Percentiles rank a stretch among this genome's conserved stretches.
These are phyloP conservation scores for Phymastichus coffea DNA, from an alignment of 1,140 invertebrate species.

Conservation along the genomic window DNA sequence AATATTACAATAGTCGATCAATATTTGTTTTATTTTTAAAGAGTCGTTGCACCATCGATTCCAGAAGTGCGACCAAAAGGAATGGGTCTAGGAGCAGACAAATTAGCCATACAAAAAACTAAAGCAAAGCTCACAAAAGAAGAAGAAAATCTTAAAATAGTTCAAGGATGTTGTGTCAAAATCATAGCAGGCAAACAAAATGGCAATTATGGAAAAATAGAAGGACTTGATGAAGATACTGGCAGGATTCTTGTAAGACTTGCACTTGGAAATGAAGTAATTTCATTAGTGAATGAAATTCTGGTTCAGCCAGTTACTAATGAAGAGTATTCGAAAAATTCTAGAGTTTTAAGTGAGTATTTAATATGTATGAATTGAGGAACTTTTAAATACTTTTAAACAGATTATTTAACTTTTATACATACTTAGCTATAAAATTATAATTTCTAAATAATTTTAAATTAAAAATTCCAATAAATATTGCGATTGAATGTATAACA, in stretches of 20 bases:
- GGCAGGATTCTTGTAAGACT: slow-evolving; percentile 79
- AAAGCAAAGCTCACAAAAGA: slow-evolving; percentile 55
- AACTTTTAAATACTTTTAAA: slow-evolving; percentile 45
- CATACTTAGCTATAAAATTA: too few relatives aligned
- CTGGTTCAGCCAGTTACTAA: slow-evolving; percentile 74
- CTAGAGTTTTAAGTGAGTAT: slow-evolving; percentile 77
- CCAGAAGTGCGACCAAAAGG: slow-evolving; percentile 81
- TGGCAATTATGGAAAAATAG: slow-evolving; percentile 80
- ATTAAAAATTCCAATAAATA: not conserved
- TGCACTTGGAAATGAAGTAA: slow-evolving; percentile 66
- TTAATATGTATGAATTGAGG: slow-evolving; percentile 3
- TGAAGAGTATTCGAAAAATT: slow-evolving; percentile 76
- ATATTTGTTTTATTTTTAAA: slow-evolving; percentile 40
- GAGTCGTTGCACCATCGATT: slow-evolving; percentile 56
- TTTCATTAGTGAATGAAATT: slow-evolving; percentile 77
- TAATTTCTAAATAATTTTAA: not conserved
- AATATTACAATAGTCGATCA: too few relatives aligned
- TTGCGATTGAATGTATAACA: too few relatives aligned
- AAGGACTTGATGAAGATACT: slow-evolving; percentile 83
- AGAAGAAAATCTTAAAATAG: slow-evolving; percentile 62
- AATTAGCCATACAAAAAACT: slow-evolving; percentile 60
- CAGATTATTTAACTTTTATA: too few relatives aligned
- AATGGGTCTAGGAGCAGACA: slow-evolving; percentile 87
- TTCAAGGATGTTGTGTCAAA: slow-evolving; percentile 70
- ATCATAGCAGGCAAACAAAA: slow-evolving; percentile 71